Evolutionary conservation across 2,888 invertebrate species (phyloP).

Genomic region (Panopea generosa): DNA sequence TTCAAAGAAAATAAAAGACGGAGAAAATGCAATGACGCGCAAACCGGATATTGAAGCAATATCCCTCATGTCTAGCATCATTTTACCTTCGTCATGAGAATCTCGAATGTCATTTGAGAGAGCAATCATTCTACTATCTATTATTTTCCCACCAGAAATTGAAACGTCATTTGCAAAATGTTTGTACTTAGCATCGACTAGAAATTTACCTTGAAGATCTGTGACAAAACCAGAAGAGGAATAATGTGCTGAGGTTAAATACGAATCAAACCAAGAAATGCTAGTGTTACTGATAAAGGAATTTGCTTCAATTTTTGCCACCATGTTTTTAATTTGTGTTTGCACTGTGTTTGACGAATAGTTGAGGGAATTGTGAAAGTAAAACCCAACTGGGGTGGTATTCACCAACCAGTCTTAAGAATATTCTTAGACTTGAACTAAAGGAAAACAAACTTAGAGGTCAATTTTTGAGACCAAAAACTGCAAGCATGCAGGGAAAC

Average conservation of each 20-base stretch:
- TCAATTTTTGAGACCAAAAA: too few relatives aligned
- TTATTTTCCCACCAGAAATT: conserved; percentile 19
- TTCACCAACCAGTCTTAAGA: too few relatives aligned
- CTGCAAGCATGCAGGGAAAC: too few relatives aligned
- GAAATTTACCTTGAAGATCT: conserved; percentile 10
- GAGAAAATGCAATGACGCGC: conserved; percentile 69
- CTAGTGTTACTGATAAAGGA: not conserved
- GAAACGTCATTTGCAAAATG: conserved; percentile 48
- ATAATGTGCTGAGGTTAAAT: not conserved
- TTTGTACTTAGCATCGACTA: not conserved
- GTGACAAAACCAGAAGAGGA: conserved; percentile 1
- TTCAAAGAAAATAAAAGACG: conserved; percentile 77
- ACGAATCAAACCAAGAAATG: conserved; percentile 11
- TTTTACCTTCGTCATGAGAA: conserved; percentile 86
- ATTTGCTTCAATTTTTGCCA: not conserved
- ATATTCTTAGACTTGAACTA: too few relatives aligned
- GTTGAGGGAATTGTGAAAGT: not conserved
- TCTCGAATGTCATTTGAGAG: conserved; percentile 96
- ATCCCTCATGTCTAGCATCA: conserved; percentile 75
- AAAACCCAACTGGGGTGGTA: conserved; percentile 1
- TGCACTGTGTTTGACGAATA: not conserved
- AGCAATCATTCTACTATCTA: conserved; percentile 89
- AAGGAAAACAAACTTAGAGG: too few relatives aligned
- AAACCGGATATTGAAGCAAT: conserved; percentile 65
- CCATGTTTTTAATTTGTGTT: not conserved